Evolutionary conservation across 2,797 vertebrate genomes (phyloP).

Genomic region (Sebastes kiyomatsui): DNA sequence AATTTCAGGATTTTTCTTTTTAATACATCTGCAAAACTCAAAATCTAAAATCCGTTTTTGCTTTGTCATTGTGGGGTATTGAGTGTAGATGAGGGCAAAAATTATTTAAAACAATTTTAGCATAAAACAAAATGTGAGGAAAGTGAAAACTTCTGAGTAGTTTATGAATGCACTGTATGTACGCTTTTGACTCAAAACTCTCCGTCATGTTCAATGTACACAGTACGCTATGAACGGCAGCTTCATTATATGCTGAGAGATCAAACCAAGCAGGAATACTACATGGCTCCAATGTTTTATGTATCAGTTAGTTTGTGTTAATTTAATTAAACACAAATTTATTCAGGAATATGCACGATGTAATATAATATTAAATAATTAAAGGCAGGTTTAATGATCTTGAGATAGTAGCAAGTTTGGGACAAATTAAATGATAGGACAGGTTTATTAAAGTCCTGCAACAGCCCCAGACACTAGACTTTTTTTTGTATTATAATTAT

Average conservation of each 20-base stretch:
- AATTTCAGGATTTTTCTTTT: background rate
- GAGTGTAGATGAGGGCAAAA: background rate
- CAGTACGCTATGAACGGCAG: background rate
- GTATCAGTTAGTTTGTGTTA: background rate
- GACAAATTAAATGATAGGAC: background rate
- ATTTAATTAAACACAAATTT: background rate
- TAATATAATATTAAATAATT: background rate
- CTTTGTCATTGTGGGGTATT: too few species aligned
- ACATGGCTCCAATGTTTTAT: background rate
- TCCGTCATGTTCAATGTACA: background rate
- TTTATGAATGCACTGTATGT: background rate
- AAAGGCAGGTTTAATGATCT: background rate
- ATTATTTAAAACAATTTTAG: fast-evolving
- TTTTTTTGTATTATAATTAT: background rate
- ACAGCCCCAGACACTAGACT: too few species aligned
- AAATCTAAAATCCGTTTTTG: background rate
- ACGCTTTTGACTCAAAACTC: background rate
- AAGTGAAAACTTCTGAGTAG: background rate
- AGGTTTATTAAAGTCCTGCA: too few species aligned
- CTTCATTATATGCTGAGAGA: background rate
- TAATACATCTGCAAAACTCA: background rate
- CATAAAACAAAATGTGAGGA: background rate
- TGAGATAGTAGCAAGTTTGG: background rate
- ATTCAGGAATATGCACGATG: background rate
- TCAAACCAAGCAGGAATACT: background rate